A percentile compares a stretch with the other conserved stretches of the same genome.
Evolutionary conservation across 2,113 vertebrate species (phyloP).

Genomic region (Bos indicus): DNA sequence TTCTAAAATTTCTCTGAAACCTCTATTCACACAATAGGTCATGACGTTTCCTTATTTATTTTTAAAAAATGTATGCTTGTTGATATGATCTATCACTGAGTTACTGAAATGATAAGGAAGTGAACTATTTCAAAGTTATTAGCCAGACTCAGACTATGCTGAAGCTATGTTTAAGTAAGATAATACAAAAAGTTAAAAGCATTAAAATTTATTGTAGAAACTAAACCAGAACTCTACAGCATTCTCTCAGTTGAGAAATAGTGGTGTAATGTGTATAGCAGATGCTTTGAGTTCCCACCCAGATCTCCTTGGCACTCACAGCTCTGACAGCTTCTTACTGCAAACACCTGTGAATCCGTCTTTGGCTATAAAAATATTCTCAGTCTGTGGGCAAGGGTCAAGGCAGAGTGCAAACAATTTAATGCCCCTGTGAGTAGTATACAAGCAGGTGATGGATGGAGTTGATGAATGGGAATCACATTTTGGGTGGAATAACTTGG

Average conservation of each 20-base stretch:
- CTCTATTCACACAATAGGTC: neutral
- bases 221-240: neutral
- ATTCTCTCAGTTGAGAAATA: neutral
- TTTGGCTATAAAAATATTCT: constrained; percentile 16
- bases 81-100: neutral
- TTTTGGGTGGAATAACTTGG: neutral
- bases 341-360: neutral
- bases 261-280: constrained; percentile 1
- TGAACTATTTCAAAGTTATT: neutral
- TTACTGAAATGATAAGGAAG: neutral
- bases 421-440: neutral
- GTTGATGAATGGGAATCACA: neutral
- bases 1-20: neutral
- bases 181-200: neutral
- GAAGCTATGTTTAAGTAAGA: neutral
- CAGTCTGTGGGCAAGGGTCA: constrained; percentile 22
- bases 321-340: neutral
- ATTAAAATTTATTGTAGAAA: neutral
- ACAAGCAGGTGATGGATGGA: neutral
- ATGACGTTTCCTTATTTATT: neutral
- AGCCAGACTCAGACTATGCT: neutral
- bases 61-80: neutral
- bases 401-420: constrained; percentile 11
- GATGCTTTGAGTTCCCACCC: neutral
- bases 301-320: neutral